A percentile compares a stretch with the other conserved stretches of the same genome.
phyloP scores from a whole-genome alignment of 2,797 vertebrate genomes.

The Scomberomorus guttatus region DNA sequence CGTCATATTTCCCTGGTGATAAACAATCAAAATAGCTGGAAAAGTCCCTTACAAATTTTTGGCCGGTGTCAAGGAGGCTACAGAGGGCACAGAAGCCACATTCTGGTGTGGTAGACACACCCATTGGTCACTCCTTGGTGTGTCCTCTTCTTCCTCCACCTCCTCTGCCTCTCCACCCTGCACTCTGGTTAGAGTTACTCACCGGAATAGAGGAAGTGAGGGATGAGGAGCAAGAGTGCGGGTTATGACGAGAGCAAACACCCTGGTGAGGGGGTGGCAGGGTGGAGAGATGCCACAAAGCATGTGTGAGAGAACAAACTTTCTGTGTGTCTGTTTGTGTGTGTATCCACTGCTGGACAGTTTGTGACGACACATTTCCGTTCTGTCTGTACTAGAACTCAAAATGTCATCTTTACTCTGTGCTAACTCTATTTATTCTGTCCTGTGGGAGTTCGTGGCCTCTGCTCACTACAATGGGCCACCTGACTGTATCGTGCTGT shows the following conservation, averaged over 20 bases:
- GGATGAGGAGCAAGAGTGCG: slow-evolving; percentile 52
- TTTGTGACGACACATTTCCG: slow-evolving; percentile 84
- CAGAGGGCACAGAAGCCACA: slow-evolving; percentile 76
- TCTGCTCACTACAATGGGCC: slow-evolving; percentile 54
- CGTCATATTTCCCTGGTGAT: slow-evolving; percentile 63
- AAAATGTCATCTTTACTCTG: slow-evolving; percentile 78
- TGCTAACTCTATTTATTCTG: slow-evolving; percentile 80
- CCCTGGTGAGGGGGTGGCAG: slow-evolving; percentile 73
- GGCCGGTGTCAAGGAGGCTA: slow-evolving; percentile 55
- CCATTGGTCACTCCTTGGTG: slow-evolving; percentile 75
- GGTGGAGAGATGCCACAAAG: slow-evolving; percentile 56
- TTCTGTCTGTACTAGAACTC: slow-evolving; percentile 76
- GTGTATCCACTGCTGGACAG: slow-evolving; percentile 46
- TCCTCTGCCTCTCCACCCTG: slow-evolving; percentile 53
- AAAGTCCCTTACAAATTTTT: slow-evolving; percentile 75
- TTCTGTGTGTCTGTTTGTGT: slow-evolving; percentile 51
- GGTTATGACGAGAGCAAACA: slow-evolving; percentile 68
- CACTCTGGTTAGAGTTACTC: slow-evolving; percentile 77
- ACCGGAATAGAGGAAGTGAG: slow-evolving; percentile 72
- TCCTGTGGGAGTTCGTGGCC: slow-evolving; percentile 64
- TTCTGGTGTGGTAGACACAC: slow-evolving; percentile 80
- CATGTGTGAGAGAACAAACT: slow-evolving; percentile 56
- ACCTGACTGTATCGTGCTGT: slow-evolving; percentile 61
- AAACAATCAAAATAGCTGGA: slow-evolving; percentile 73
- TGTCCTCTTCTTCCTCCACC: slow-evolving; percentile 65